Conservation (phyloP, 2,888 invertebrate genomes). For the Saturnia japonica region DNA sequence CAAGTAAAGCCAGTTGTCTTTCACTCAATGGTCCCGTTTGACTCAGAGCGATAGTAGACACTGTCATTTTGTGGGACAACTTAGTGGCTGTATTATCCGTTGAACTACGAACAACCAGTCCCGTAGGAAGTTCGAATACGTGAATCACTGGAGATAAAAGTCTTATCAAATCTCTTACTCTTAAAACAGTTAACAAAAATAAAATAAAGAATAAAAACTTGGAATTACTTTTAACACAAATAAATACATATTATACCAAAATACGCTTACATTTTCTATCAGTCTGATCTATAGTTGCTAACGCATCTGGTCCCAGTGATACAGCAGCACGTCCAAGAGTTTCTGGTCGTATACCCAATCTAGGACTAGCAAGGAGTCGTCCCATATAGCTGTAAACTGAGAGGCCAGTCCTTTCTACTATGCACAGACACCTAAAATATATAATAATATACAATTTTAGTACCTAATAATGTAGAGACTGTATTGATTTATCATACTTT, state of each 20-base stretch:
- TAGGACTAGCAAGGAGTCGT: constrained; percentile 90
- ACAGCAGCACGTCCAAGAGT: constrained; percentile 88
- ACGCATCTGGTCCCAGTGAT: constrained; percentile 92
- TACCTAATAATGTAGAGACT: not conserved
- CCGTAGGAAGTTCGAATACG: constrained; percentile 90
- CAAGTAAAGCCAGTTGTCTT: constrained; percentile 93
- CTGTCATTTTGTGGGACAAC: constrained; percentile 88
- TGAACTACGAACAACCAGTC: constrained; percentile 84
- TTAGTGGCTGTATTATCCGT: constrained; percentile 87
- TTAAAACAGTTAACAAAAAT: not conserved
- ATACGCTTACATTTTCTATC: constrained; percentile 87
- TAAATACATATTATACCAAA: not conserved
- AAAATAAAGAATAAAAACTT: not conserved
- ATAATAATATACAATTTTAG: not conserved
- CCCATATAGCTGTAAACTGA: constrained; percentile 97
- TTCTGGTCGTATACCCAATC: constrained; percentile 93
- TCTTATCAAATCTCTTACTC: not conserved
- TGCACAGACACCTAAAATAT: constrained; percentile 89
- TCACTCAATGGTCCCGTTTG: constrained; percentile 90
- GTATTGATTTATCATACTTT: too few relatives aligned
- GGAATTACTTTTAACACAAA: not conserved
- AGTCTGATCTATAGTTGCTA: constrained; percentile 92
- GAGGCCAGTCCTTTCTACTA: constrained; percentile 92
- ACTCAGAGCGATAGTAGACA: constrained; percentile 92
- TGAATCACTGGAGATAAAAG: constrained; percentile 84